These are phyloP conservation scores for Plagodis dolabraria DNA, from an alignment of 2,888 invertebrate species.

Conservation along the genomic window DNA sequence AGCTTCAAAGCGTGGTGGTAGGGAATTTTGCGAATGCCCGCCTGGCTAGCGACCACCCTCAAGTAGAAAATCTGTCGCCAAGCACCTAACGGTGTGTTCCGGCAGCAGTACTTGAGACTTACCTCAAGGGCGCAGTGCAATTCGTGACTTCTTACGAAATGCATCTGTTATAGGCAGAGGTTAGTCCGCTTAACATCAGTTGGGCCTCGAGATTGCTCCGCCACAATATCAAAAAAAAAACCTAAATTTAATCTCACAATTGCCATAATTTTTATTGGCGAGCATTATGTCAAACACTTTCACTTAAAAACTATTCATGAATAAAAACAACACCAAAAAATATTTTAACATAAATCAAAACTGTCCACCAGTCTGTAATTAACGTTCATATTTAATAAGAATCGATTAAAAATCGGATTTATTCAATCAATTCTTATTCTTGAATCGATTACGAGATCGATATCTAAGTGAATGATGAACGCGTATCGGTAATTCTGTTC, in stretches of 20 bases:
- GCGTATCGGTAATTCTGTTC: conserved; percentile 29
- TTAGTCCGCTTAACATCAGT: too few relatives aligned
- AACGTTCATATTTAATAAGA: conserved; percentile 65
- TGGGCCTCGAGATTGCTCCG: too few relatives aligned
- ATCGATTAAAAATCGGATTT: conserved; percentile 67
- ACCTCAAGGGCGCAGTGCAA: too few relatives aligned
- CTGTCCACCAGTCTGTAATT: conserved; percentile 53
- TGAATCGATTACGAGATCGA: conserved; percentile 56
- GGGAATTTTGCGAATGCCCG: too few relatives aligned
- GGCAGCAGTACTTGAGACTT: too few relatives aligned
- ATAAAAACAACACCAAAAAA: conserved; percentile 31
- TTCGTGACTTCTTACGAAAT: too few relatives aligned
- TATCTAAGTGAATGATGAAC: conserved; percentile 59
- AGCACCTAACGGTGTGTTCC: too few relatives aligned
- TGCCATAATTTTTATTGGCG: conserved; percentile 20
- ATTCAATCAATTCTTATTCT: conserved; percentile 63
- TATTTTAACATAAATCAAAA: conserved; percentile 53
- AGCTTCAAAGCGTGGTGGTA: too few relatives aligned
- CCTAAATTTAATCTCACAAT: conserved; percentile 2
- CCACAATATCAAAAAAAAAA: too few relatives aligned
- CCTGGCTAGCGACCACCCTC: too few relatives aligned
- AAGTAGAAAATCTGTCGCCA: too few relatives aligned
- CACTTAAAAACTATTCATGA: conserved; percentile 39
- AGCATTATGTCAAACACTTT: conserved; percentile 48
- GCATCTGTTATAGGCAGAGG: too few relatives aligned